Base-by-base conservation (phyloP, 2,113 vertebrate genomes). In the Larimichthys crocea region DNA sequence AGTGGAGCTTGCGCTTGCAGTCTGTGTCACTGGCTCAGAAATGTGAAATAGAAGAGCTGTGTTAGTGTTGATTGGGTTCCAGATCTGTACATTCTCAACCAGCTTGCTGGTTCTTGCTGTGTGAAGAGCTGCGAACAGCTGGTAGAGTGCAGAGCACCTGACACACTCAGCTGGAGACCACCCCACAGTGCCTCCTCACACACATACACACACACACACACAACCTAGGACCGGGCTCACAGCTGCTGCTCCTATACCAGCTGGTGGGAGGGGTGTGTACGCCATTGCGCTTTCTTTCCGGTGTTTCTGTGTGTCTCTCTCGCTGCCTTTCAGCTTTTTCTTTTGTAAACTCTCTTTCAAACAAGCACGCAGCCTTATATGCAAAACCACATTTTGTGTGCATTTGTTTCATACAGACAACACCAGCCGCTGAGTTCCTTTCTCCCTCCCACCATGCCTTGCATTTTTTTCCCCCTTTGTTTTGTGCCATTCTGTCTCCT, bases 91-190 rank as follows among this genome's bases (percentile, higher is more conserved):
- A 78, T 62, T 76, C 73, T 79, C 49, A 66, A 29, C 52, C 40
- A 76, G 68, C 72, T 79, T 83, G 84, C 79, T 77, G 80, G 59
- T 59, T 76, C 59, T 86, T 5, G 16, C 82, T 73, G 76, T 31
- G 80, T 77, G 74, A 83, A 64, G 72, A 83, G 59, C 72, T 61
- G 78, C 29, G 71, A 88, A 87, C 84, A 93, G 83, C 88, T 89
- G 87, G 78, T 76, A 22, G 64, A 88, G 69, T 62, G 72, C 74
- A 73, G 64, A 61, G 74, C 80, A 87, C 88, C 87, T 91, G 89
- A 91, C 86, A 85, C 62, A 53, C 85, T 87, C 80, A 86, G 86
- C 83, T 83, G 86, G 86, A 88, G 79, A 79, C 82, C 74, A 53
- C 53, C 64, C 50, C 78, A 62, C 62, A 16, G 44, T 35, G 68